Conservation (phyloP, 2,888 invertebrate species). For the Pterostichus madidus region DNA sequence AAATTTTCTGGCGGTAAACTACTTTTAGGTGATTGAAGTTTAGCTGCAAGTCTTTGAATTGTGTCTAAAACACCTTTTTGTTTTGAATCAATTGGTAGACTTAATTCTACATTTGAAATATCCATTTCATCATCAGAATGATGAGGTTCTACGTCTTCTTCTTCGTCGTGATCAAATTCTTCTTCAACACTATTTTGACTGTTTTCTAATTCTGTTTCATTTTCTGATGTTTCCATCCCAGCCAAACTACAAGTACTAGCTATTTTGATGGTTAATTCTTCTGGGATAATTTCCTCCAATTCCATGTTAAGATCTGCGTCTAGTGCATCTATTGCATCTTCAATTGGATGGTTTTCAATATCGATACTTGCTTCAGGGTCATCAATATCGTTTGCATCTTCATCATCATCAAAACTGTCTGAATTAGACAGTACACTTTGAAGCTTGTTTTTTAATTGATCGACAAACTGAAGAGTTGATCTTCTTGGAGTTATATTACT, state of each 20-base stretch:
- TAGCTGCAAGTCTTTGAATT: conserved; percentile 75
- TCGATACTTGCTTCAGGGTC: neutral
- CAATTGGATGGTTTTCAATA: conserved; percentile 10
- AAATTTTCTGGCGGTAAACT: neutral
- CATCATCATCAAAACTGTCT: neutral
- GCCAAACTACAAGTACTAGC: conserved; percentile 31
- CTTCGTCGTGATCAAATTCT: conserved; percentile 73
- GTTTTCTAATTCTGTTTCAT: conserved; percentile 10
- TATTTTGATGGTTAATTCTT: conserved; percentile 11
- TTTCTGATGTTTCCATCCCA: conserved; percentile 10
- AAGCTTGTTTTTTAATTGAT: conserved; percentile 71
- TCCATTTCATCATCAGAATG: conserved; percentile 42
- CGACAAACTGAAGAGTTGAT: conserved; percentile 72
- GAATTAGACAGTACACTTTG: neutral
- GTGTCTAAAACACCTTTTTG: conserved; percentile 73
- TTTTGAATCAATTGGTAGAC: conserved; percentile 66
- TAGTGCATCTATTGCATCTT: neutral
- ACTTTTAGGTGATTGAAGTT: conserved; percentile 69
- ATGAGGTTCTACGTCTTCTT: conserved; percentile 67
- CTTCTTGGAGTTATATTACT: conserved; percentile 72
- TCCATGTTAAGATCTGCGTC: neutral
- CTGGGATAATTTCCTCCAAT: neutral
- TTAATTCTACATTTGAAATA: conserved; percentile 63
- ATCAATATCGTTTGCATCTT: neutral
- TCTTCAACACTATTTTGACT: conserved; percentile 27